Base-by-base conservation (phyloP, 2,888 invertebrate genomes). In the Nymphalis c-album region DNA sequence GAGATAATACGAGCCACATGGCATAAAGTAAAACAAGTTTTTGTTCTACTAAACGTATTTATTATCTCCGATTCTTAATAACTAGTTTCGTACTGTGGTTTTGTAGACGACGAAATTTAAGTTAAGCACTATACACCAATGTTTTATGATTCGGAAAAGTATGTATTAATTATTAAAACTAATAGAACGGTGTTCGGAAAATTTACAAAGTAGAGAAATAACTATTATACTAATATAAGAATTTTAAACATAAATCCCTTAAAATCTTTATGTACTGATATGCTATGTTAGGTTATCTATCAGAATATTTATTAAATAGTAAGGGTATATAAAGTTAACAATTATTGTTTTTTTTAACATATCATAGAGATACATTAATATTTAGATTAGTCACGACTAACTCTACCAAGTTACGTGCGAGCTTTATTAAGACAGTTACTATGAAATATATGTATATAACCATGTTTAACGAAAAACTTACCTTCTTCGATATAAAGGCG, bases 401-500 rank as follows among this genome's bases (percentile, higher is more conserved):
- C 59, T 67, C 62, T 61, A 67, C 48, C 31, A 50, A 35, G 40
- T 63, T 67, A 60, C 60, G 59, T 69, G 67, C 63, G 51, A 67
- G 63, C 67, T 69, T 67, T 63, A 63, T 55, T 65, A 51, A 53
- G 51, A 63, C 55, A 67, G 60, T 60, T 63, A 60, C 55, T 47
- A 64, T 51, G 20, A 63, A 26, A 61, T 40, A 48, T 59, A 16
- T 40, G 63, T 50, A 22, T 8, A 26, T 45, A 65, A 59, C 50
- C 47, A 48, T 59, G 26, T 67, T 69, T 64, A 58, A 66, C 48
- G 61, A 46, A 64, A 66, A 69, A 85, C 91, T 88, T 80, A 91
- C 91, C 90, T 85, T 80, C 71, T 78, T 74, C 77, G 80, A 76
- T 77, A 81, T 79, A 80, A 84, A 84, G 85, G 82, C 84, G 88